These are phyloP conservation scores for Nomada flava DNA, from an alignment of 2,888 invertebrate species.

Conservation along the genomic window DNA sequence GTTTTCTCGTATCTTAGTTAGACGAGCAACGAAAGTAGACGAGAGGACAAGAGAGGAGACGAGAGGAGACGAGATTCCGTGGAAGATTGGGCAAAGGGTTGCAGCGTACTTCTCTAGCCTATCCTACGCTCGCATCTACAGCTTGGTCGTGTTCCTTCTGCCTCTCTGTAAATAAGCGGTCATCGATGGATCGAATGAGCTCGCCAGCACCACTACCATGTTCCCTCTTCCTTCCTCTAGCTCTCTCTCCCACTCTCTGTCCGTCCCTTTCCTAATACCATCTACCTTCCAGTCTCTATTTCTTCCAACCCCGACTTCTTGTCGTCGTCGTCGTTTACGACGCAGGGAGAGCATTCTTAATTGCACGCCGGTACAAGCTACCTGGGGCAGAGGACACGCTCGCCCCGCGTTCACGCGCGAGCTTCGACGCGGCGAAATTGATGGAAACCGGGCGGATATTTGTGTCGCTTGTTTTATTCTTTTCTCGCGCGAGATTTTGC, in stretches of 20 bases:
- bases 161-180: constrained; percentile 81
- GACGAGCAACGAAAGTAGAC: constrained; percentile 18
- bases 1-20: constrained; percentile 15
- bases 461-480: too few relatives aligned
- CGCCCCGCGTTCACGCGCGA: constrained; percentile 28
- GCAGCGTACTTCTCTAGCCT: constrained; percentile 70
- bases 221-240: constrained; percentile 13
- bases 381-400: constrained; percentile 10
- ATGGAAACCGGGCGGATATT: not conserved
- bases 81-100: constrained; percentile 72
- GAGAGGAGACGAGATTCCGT: constrained; percentile 62
- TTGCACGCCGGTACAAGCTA: constrained; percentile 77
- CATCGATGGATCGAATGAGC: constrained; percentile 79
- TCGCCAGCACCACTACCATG: constrained; percentile 45
- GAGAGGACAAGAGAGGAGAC: constrained; percentile 16
- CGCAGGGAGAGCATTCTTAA: constrained; percentile 72
- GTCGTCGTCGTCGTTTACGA: constrained; percentile 5
- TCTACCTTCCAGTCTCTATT: constrained; percentile 41
- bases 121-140: constrained; percentile 74
- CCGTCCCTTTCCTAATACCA: constrained; percentile 41
- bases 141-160: constrained; percentile 77
- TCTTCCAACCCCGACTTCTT: constrained; percentile 29
- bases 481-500: too few relatives aligned
- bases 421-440: constrained; percentile 10
- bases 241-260: constrained; percentile 14